These are phyloP conservation scores for Arenaria interpres DNA, from an alignment of 2,113 vertebrate genomes.

Conservation along the genomic window DNA sequence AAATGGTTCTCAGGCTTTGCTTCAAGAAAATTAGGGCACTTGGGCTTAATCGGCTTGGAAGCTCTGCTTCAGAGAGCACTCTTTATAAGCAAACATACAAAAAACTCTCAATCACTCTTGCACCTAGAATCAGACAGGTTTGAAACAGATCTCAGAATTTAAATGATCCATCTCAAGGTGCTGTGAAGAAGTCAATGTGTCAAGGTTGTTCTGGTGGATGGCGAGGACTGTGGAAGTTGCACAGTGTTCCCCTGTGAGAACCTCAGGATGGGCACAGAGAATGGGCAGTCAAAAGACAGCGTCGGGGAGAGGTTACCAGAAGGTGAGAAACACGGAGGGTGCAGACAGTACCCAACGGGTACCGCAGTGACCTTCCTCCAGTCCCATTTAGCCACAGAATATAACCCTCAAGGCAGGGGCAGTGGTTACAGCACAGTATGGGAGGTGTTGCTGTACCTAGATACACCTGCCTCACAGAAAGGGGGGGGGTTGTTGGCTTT, in stretches of 20 bases:
- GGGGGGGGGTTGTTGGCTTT: background rate
- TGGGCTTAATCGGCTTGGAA: background rate
- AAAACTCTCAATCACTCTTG: background rate
- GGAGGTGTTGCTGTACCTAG: background rate
- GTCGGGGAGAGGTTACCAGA: background rate
- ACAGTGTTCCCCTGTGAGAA: background rate
- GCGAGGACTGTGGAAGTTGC: background rate
- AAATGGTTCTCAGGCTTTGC: background rate
- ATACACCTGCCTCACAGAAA: background rate
- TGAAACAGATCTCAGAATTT: background rate
- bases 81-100: background rate
- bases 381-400: background rate
- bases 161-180: background rate
- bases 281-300: background rate
- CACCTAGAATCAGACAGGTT: background rate
- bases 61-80: background rate
- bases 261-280: background rate
- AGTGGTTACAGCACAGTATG: rapidly evolving
- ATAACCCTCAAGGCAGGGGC: rapidly evolving
- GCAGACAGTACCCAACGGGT: background rate
- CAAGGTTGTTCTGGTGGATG: background rate
- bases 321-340: background rate
- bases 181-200: background rate
- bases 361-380: background rate
- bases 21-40: background rate